Evolutionary conservation across 2,888 invertebrate species (phyloP), one percentile per base, ranked within the genome.

Genomic region (Caenorhabditis sulstoni): DNA sequence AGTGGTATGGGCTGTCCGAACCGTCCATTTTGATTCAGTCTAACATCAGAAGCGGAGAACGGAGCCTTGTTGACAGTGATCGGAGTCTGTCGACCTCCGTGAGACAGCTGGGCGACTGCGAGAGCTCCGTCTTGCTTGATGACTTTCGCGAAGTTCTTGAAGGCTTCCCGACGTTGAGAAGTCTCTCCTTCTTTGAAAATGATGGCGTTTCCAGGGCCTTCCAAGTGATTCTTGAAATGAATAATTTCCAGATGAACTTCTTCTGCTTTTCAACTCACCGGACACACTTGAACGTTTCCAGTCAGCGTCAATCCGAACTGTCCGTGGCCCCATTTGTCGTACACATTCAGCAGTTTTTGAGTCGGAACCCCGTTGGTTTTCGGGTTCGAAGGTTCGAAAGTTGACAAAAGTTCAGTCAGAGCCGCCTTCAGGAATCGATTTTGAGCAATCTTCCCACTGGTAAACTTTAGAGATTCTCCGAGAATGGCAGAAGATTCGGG

Each of bases 251-350:
- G n/a, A n/a, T n/a, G n/a, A n/a, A n/a, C n/a, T n/a, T n/a, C n/a
- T n/a, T n/a, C n/a, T n/a, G n/a, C n/a, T n/a, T n/a, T n/a, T n/a
- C n/a, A 18, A 53, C 68, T 52, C 11, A 68, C 68, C 59, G 68
- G 59, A 29, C 41, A 16, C 11, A 68, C 52, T 0, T 23, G 8
- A 11, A 68, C 58, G 58, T 68, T 68, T 22, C 86, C 87, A 22
- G 84, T 87, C n/a, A 87, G 53, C 18, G 87, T 74, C 62, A 87
- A 57, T 41, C 87, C 87, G 49, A 82, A 87, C 8, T 68, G 65
- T 35, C 87, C 87, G 39, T 85, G 65, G n/a, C 77, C 82, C 82
- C 83, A 87, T 53, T 87, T 87, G 1, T 81, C 77, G 45, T 87
- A 87, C 5, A 79, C 29, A 67, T 81, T 83, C 45, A 83, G 53